Evolutionary conservation across 1,140 invertebrate species (phyloP), one percentile per base, ranked within the genome.

Genomic region (Aphelenchoides fujianensis): DNA sequence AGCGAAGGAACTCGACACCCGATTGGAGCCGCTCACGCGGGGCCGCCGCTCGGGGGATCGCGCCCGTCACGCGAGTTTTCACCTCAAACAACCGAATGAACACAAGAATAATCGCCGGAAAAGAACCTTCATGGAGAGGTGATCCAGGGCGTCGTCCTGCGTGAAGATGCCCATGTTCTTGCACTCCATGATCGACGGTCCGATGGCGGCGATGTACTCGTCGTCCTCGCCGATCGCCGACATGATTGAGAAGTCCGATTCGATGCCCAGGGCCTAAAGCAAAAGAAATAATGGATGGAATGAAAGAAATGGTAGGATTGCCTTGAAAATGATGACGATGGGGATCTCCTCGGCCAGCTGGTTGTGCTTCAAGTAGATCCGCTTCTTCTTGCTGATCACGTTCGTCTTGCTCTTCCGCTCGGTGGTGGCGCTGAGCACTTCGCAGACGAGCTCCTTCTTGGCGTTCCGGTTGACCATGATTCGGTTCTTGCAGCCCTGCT

Each of bases 341-440:
- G 95, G 93, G 79, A 99, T 91, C 84, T 96, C 92, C 87, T 98
- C 95, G 78, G 91, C 90, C 79, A 98, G 91, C 66, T 92, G 91
- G 86, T 98, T 98, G 84, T 98, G 95, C 70, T 92, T 90, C 1
- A 98, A 84, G 78, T 93, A 95, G 87, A 93, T 98, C 86, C 91
- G 92, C 63, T 90, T 91, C 84, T 90, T 90, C 87, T 95, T 98
- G 23, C 90, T 89, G 66, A 93, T 90, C 9, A 99, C 89, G 86
- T 92, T 91, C 0, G 96, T 98, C 81, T 96, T 91, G 5, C 93
- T 96, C 85, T 98, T 98, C 79, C 93, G 92, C 77, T 98, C 94
- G 84, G 95, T 92, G 0, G 96, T 97, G 1, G 93, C 94, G 86
- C 94, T 96, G 64, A 93, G 94, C 0, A 98, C 95, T 85, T 95